Evolutionary conservation across 2,797 vertebrate genomes (phyloP).

Genomic region (Mus spretus): DNA sequence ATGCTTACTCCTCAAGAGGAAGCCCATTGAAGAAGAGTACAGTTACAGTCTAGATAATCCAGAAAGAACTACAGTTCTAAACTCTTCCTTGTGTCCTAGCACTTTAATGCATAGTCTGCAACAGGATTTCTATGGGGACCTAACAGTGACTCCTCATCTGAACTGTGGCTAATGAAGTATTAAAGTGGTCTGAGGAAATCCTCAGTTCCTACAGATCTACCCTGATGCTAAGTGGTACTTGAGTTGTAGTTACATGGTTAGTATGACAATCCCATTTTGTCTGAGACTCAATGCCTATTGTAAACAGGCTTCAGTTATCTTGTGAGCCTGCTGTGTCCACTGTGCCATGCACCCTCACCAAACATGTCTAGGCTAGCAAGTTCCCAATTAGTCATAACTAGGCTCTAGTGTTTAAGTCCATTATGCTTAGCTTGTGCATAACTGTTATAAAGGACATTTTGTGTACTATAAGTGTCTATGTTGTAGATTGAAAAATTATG

Average conservation of each 20-base stretch:
- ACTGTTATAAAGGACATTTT: slow-evolving; percentile 81
- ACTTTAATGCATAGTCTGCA: not conserved
- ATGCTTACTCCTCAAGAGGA: not conserved
- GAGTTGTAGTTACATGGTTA: not conserved
- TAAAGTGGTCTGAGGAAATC: not conserved
- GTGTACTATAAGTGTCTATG: slow-evolving; percentile 73
- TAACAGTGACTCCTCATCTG: not conserved
- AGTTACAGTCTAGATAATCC: not conserved
- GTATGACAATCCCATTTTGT: slow-evolving; percentile 71
- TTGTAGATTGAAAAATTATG: slow-evolving; percentile 72
- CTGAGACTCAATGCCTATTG: slow-evolving; percentile 72
- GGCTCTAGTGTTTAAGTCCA: slow-evolving; percentile 31
- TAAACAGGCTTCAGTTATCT: slow-evolving; percentile 24
- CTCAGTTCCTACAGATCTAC: not conserved
- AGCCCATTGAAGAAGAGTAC: not conserved
- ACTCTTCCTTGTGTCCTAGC: too few relatives aligned
- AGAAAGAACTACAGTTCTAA: not conserved
- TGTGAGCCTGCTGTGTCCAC: not conserved
- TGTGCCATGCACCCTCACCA: not conserved
- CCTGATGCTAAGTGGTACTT: not conserved
- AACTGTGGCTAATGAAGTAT: not conserved
- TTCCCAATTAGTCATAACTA: not conserved
- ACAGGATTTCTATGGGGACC: not conserved
- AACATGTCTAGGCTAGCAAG: not conserved
- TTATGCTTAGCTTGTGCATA: slow-evolving; percentile 71